These are phyloP conservation scores for Pyrgilauda ruficollis DNA, from an alignment of 2,113 vertebrate genomes.

Conservation along the genomic window DNA sequence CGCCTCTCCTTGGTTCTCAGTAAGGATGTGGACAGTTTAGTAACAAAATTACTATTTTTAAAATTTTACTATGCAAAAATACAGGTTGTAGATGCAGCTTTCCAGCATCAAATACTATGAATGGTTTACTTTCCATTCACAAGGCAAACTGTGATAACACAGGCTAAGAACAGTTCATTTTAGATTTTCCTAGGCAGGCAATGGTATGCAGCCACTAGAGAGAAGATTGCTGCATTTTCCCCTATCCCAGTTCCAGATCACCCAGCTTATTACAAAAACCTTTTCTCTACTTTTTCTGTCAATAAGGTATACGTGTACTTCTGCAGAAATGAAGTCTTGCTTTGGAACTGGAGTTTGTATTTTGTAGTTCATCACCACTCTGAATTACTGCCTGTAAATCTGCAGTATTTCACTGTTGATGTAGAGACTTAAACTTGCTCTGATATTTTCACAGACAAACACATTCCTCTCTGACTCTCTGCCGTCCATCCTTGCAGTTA, in stretches of 20 bases:
- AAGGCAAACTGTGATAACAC: background rate
- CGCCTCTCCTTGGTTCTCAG: constrained; percentile 1
- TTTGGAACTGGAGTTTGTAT: background rate
- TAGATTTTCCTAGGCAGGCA: background rate
- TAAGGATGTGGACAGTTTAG: constrained; percentile 28
- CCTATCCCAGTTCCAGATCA: background rate
- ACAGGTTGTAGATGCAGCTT: background rate
- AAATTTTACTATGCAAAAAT: background rate
- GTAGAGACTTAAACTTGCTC: background rate
- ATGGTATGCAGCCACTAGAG: background rate
- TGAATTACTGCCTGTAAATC: constrained; percentile 8
- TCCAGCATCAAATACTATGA: background rate
- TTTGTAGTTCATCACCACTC: constrained; percentile 5
- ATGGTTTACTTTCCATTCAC: background rate
- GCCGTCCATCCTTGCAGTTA: background rate
- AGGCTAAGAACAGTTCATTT: background rate
- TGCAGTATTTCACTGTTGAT: constrained; percentile 1
- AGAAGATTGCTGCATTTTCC: background rate
- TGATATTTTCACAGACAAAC: background rate
- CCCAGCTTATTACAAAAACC: background rate
- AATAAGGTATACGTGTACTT: background rate
- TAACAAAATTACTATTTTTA: background rate
- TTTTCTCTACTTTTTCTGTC: background rate
- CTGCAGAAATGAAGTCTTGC: background rate
- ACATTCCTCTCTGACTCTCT: background rate